These are phyloP conservation scores for Aromia moschata DNA, from an alignment of 2,888 invertebrate species.

Conservation along the genomic window DNA sequence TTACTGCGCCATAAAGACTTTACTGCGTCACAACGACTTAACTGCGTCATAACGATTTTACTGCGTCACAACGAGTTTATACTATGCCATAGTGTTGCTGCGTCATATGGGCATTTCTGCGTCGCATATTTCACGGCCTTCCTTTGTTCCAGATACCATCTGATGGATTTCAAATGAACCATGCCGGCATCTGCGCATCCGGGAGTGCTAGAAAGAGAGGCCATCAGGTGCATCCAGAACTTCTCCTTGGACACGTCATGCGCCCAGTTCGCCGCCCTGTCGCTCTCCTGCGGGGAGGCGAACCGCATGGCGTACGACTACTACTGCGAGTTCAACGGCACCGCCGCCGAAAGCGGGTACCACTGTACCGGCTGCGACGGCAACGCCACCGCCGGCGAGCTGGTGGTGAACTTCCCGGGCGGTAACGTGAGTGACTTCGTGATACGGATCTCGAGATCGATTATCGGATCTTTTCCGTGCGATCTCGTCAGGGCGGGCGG, in stretches of 20 bases:
- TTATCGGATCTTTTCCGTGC: conserved; percentile 47
- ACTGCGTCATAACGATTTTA: too few relatives aligned
- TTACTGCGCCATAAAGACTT: too few relatives aligned
- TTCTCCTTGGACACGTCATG: conserved; percentile 36
- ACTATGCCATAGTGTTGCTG: too few relatives aligned
- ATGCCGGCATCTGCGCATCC: conserved; percentile 43
- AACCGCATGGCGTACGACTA: conserved; percentile 45
- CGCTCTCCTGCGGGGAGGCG: conserved; percentile 44
- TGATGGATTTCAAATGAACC: conserved; percentile 39
- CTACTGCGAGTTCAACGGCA: conserved; percentile 46
- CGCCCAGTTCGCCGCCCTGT: conserved; percentile 34
- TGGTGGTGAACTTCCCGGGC: conserved; percentile 41
- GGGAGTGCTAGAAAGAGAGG: conserved; percentile 16
- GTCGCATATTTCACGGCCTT: too few relatives aligned
- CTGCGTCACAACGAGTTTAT: too few relatives aligned
- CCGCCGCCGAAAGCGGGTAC: conserved; percentile 36
- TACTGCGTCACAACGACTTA: too few relatives aligned
- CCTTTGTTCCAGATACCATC: background rate
- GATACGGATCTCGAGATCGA: conserved; percentile 43
- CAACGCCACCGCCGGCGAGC: conserved; percentile 40
- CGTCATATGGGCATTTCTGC: too few relatives aligned
- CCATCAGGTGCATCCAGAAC: conserved; percentile 39
- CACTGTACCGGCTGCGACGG: conserved; percentile 46
- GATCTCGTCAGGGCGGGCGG: conserved; percentile 47
- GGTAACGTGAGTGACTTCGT: conserved; percentile 46